These are phyloP conservation scores for Alethe castanea DNA, from an alignment of 2,113 vertebrate genomes.

Conservation along the genomic window DNA sequence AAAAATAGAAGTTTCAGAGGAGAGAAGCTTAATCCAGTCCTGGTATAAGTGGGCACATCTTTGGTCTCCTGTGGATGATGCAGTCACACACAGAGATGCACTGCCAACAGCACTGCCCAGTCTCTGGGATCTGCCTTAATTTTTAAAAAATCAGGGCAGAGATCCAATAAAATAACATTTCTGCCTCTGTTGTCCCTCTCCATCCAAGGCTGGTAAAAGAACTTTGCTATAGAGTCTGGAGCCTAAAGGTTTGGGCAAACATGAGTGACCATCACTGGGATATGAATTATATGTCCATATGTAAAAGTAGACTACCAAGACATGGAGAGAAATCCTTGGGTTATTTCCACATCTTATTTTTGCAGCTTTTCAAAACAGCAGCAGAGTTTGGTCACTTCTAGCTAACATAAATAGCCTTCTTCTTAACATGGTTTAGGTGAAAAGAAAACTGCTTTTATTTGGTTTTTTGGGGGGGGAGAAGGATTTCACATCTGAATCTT, in stretches of 20 bases:
- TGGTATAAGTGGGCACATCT: not conserved
- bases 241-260: not conserved
- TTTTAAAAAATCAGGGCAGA: not conserved
- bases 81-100: not conserved
- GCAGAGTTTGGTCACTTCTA: not conserved
- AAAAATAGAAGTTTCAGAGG: not conserved
- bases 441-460: not conserved
- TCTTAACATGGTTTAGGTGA: not conserved
- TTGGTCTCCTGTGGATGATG: not conserved
- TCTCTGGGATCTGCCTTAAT: not conserved
- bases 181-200: not conserved
- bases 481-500: not conserved
- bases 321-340: not conserved
- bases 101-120: not conserved
- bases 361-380: not conserved
- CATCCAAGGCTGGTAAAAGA: fast-evolving
- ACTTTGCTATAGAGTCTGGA: not conserved
- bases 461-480: not conserved
- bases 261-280: no score
- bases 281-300: not conserved
- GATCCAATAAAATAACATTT: not conserved
- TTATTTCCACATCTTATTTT: not conserved
- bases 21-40: not conserved
- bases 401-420: not conserved
- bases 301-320: not conserved